A percentile compares a stretch with the other conserved stretches of the same genome.
These are phyloP conservation scores for Cyphomyrus discorhynchus DNA, from an alignment of 2,113 vertebrate genomes.

Conservation along the genomic window DNA sequence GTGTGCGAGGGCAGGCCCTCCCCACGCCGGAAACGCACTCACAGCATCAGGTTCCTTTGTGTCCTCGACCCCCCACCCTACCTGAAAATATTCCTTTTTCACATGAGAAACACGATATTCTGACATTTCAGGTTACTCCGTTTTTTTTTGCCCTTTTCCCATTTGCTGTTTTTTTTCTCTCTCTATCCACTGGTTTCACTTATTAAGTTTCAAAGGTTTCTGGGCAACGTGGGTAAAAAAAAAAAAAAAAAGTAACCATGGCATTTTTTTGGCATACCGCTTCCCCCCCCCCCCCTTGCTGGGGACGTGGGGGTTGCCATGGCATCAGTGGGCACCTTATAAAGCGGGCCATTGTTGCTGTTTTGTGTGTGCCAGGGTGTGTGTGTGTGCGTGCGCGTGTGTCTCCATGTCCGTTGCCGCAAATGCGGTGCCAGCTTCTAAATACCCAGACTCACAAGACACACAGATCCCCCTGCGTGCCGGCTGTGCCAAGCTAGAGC, in stretches of 20 bases:
- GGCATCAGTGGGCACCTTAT: slow-evolving; percentile 71
- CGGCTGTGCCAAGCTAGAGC: slow-evolving; percentile 47
- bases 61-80: slow-evolving; percentile 1
- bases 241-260: slow-evolving; percentile 56
- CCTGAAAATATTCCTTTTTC: slow-evolving; percentile 39
- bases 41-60: background rate
- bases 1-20: background rate
- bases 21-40: slow-evolving; percentile 9
- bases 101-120: slow-evolving; percentile 45
- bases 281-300: slow-evolving; percentile 57
- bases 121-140: slow-evolving; percentile 39
- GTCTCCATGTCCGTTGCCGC: slow-evolving; percentile 44
- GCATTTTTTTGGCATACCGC: slow-evolving; percentile 67
- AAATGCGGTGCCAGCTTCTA: slow-evolving; percentile 65
- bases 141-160: slow-evolving; percentile 6
- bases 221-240: slow-evolving; percentile 62
- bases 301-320: slow-evolving; percentile 72
- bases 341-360: slow-evolving; percentile 70
- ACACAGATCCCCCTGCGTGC: slow-evolving; percentile 34
- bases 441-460: slow-evolving; percentile 49
- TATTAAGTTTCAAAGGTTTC: slow-evolving; percentile 73
- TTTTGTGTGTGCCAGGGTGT: slow-evolving; percentile 31
- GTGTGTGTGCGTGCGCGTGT: slow-evolving; percentile 26
- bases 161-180: slow-evolving; percentile 11
- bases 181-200: slow-evolving; percentile 64